These are phyloP conservation scores for Charaxes varanes DNA, from an alignment of 1,140 invertebrate species.

Conservation along the genomic window DNA sequence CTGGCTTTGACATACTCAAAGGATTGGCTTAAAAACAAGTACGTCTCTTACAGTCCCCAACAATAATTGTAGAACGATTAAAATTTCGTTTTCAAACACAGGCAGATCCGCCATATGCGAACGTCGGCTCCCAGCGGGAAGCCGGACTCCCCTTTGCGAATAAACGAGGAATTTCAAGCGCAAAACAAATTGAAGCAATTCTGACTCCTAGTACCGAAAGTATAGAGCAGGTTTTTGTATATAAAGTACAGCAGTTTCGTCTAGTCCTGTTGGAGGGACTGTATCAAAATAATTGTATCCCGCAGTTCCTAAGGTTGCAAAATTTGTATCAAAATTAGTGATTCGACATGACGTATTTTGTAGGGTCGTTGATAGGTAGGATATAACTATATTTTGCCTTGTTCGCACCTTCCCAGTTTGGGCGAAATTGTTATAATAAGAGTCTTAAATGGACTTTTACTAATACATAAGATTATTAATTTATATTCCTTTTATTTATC, in stretches of 20 bases:
- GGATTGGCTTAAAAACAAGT: constrained; percentile 22
- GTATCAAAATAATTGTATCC: constrained; percentile 34
- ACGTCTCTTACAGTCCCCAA: constrained; percentile 15
- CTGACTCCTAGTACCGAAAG: neutral
- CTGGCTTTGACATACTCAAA: constrained; percentile 18
- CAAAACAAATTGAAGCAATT: constrained; percentile 1
- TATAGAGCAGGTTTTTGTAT: neutral
- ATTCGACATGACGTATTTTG: constrained; percentile 19
- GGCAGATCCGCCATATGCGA: constrained; percentile 36
- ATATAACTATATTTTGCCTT: no score
- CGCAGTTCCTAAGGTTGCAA: constrained; percentile 37
- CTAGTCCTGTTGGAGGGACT: neutral
- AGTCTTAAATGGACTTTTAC: no score
- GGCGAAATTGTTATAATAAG: no score
- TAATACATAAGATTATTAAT: no score
- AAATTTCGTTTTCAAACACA: constrained; percentile 32
- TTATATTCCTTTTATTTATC: no score
- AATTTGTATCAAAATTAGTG: constrained; percentile 37
- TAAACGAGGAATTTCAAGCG: neutral
- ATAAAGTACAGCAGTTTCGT: no score
- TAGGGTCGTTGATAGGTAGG: no score
- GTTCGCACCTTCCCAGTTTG: no score
- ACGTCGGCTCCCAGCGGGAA: constrained; percentile 24
- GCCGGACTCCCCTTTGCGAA: constrained; percentile 18
- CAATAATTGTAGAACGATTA: constrained; percentile 29